Base-by-base conservation (phyloP, 1,140 invertebrate species). In the Listronotus oregonensis region DNA sequence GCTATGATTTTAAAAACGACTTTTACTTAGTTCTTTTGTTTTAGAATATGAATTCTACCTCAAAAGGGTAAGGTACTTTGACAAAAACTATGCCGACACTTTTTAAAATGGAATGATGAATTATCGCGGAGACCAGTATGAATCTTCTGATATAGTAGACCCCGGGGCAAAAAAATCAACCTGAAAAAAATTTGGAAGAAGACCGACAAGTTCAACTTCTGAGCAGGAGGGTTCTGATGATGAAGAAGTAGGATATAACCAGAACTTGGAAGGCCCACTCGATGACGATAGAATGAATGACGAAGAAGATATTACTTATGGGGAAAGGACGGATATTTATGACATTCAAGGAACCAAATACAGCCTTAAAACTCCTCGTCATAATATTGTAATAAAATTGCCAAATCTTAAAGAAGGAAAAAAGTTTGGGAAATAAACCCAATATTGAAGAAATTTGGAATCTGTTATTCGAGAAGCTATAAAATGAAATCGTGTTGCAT, bases 341-440 rank as follows among this genome's bases (percentile, higher is more conserved):
- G 39, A 7, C 10, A 40, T 40, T 40, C 39, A 40, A 40, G n/a
- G 39, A 40, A 40, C n/a, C 39, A 40, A 40, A 40, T 40, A 40
- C 21, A 27, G 5, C 21, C 21, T 27, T 27, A 27, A 27, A 27
- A 27, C 21, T 27, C 5, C 21, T 27, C 21, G 21, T 27, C 21
- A 27, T 27, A 27, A 27, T 27, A 27, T 27, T 27, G 2, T 27
- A 27, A 27, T 27, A 27, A 27, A 27, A 27, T 27, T 27, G 21
- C 21, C 21, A 27, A 27, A 5, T 27, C 21, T 27, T 27, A 27
- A 27, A 27, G 21, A 27, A 27, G 21, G 21, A 1, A 27, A 27
- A 5, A 27, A 27, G 21, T 27, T 27, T 27, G 1, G 21, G 21
- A 27, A 27, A 27, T 27, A 27, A 27, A 27, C 21, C 21, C 21